Evolutionary conservation across 1,140 invertebrate species (phyloP).

Genomic region (Temnothorax longispinosus): DNA sequence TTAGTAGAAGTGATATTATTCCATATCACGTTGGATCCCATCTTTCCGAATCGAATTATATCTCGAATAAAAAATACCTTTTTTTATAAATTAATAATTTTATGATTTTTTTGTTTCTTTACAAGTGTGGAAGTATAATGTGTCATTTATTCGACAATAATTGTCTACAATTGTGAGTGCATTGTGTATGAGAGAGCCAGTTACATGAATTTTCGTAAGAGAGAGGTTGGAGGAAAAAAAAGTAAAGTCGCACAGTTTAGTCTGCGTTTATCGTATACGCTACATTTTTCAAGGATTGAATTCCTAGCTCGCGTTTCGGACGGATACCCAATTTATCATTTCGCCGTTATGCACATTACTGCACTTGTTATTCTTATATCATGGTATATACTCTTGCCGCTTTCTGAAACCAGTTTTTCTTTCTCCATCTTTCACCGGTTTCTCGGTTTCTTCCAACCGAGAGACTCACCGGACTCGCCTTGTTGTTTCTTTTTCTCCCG

Average conservation of each 20-base stretch:
- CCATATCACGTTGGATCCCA: neutral
- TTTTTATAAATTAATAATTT: constrained; percentile 15
- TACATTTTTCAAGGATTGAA: constrained; percentile 28
- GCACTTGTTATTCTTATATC: constrained; percentile 40
- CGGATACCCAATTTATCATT: constrained; percentile 22
- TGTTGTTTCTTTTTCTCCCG: constrained; percentile 49
- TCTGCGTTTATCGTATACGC: neutral
- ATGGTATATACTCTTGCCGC: constrained; percentile 12
- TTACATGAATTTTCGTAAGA: constrained; percentile 5
- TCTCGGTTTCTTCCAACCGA: constrained; percentile 34
- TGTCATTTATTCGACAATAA: neutral
- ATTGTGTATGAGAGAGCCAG: neutral
- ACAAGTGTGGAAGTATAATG: neutral
- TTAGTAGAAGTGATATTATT: neutral
- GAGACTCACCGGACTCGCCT: constrained; percentile 23
- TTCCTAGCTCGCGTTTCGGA: constrained; percentile 6
- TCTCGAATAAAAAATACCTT: neutral
- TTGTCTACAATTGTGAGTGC: neutral
- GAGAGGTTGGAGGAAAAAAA: neutral
- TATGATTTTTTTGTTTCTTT: neutral
- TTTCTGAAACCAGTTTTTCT: constrained; percentile 59
- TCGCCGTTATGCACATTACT: constrained; percentile 31
- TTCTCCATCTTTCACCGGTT: constrained; percentile 35
- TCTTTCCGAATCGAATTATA: neutral
- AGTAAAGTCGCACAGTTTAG: neutral